phyloP scores from a whole-genome alignment of 2,888 invertebrate genomes.

The Lobophora halterata region DNA sequence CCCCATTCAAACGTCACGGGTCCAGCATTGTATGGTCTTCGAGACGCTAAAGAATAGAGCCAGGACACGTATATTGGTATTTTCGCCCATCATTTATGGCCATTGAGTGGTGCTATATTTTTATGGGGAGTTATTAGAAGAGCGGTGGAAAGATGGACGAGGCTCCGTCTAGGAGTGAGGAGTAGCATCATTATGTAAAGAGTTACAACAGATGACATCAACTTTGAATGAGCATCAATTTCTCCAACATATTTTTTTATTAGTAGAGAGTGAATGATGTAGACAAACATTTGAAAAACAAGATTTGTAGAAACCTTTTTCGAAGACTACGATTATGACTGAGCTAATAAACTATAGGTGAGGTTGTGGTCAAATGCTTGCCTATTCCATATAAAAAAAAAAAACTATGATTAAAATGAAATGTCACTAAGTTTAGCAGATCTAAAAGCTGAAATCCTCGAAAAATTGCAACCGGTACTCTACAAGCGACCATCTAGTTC shows the following conservation, averaged over 20 bases:
- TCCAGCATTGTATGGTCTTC: slow-evolving; percentile 61
- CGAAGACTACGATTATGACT: too few species aligned
- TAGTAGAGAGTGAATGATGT: too few species aligned
- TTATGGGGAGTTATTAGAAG: slow-evolving; percentile 20
- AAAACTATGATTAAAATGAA: too few species aligned
- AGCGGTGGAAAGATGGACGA: slow-evolving; percentile 18
- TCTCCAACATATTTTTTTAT: too few species aligned
- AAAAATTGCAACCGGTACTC: not conserved
- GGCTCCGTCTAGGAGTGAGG: slow-evolving; percentile 9
- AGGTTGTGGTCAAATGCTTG: too few species aligned
- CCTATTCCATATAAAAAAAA: too few species aligned
- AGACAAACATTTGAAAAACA: too few species aligned
- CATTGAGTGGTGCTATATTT: slow-evolving; percentile 20
- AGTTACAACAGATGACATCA: too few species aligned
- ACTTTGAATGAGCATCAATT: too few species aligned
- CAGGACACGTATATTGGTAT: slow-evolving; percentile 47
- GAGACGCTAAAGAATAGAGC: slow-evolving; percentile 34
- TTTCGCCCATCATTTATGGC: slow-evolving; percentile 34
- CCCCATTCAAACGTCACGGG: slow-evolving; percentile 73
- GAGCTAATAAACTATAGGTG: too few species aligned
- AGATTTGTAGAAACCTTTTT: too few species aligned
- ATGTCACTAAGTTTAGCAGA: too few species aligned
- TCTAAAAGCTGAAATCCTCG: not conserved
- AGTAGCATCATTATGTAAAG: not conserved
- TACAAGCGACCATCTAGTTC: slow-evolving; percentile 1